Conservation (phyloP, 1,140 invertebrate genomes). For the Hypsibius dujardini region DNA sequence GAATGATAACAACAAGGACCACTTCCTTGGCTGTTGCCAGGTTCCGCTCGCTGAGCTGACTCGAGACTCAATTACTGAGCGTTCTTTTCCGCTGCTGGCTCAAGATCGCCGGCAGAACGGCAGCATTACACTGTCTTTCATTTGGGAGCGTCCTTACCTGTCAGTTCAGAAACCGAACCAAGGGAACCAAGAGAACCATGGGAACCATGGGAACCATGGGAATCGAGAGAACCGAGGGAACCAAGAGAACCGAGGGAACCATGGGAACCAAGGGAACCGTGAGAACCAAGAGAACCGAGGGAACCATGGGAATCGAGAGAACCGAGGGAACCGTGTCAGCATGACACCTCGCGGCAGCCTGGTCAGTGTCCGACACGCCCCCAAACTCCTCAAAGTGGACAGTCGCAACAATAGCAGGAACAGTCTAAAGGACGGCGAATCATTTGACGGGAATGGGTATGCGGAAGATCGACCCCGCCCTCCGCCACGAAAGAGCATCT, state of each 20-base stretch:
- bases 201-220: background rate
- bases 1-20: background rate
- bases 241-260: background rate
- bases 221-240: background rate
- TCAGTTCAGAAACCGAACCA: too few species aligned
- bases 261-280: background rate
- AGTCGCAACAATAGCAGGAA: background rate
- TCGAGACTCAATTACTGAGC: background rate
- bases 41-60: background rate
- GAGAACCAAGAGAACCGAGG: background rate
- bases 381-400: background rate
- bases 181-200: background rate
- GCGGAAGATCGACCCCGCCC: background rate
- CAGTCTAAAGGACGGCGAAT: background rate
- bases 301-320: background rate
- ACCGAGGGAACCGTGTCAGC: background rate
- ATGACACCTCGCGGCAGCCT: background rate
- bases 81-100: background rate
- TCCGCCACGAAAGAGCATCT: background rate
- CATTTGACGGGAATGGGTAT: too few species aligned
- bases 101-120: background rate
- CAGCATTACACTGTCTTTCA: background rate
- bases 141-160: background rate
- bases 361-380: background rate
- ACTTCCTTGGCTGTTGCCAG: slow-evolving; percentile 12